Evolutionary conservation across 2,113 vertebrate genomes (phyloP), one percentile per base, ranked within the genome.

Genomic region (Ginglymostoma cirratum): DNA sequence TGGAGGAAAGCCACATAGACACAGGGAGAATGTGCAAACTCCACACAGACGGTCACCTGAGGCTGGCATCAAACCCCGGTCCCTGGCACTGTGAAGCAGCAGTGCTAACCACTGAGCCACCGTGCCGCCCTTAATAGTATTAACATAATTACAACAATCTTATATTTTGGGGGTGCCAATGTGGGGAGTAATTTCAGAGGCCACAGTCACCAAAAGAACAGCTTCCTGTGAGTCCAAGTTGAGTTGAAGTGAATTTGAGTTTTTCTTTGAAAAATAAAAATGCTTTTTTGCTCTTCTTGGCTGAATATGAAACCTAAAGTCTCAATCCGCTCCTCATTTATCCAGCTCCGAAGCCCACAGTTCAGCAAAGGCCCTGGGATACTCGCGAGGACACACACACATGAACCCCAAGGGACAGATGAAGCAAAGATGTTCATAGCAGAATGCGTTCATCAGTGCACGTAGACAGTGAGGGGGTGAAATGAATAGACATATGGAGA

Each of bases 231-330:
- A 90, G 55, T 55, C 5, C 19, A 38, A 92, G 38, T 65, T 92
- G 89, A 66, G 89, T 15, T 66, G 89, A 90, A 90, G 61, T 92
- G 34, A 34, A 21, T 92, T 92, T 92, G 55, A 38, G 55, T 92
- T 65, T 6, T 38, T 66, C 66, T 66, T 34, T 19, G 34, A 19
- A 7, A 92, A 21, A 30, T 38, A 92, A 90, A 45, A 66, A 38
- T 19, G 34, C 34, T 92, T 65, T 55, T 92, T 61, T 38, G n/a
- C 38, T 66, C 19, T 17, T 66, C 30, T 92, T 90, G 27, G 52
- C 48, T 90, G 87, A 52, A 90, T 55, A 27, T 61, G 12, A 21
- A 0, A n/a, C 17, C n/a, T 21, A 83, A 42, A 83, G 38, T 19
- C n/a, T 15, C 52, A 66, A 1, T 61, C 61, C 65, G 89, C 12